A percentile compares a stretch with the other conserved stretches of the same genome.
Conservation (phyloP, 2,113 vertebrate species). For the Odocoileus hemionus region DNA sequence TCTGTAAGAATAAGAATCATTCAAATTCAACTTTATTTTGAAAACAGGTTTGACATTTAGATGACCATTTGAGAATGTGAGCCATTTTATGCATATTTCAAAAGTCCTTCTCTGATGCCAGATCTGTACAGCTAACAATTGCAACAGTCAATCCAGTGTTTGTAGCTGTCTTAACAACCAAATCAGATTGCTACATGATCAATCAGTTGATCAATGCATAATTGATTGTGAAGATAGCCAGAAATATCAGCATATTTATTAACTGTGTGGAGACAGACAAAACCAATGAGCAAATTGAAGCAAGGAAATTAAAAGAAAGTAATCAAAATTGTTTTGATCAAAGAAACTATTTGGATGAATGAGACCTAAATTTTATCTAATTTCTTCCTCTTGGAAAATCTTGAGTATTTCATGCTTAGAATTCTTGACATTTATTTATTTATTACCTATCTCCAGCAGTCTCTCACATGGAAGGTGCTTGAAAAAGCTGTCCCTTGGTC, state of each 20-base stretch:
- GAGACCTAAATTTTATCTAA: neutral
- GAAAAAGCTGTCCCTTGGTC: neutral
- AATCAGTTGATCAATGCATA: slow-evolving; percentile 50
- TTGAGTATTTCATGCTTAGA: neutral
- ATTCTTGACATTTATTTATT: slow-evolving; percentile 3
- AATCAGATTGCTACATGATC: slow-evolving; percentile 37
- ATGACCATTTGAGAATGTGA: neutral
- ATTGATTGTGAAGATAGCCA: slow-evolving; percentile 41
- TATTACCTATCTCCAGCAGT: neutral
- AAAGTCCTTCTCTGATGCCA: neutral
- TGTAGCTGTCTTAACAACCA: neutral
- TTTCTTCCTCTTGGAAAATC: neutral
- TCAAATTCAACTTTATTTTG: neutral
- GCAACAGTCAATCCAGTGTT: neutral
- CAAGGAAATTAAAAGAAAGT: slow-evolving; percentile 42
- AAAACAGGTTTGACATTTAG: neutral
- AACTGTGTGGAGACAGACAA: slow-evolving; percentile 4
- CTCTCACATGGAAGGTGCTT: neutral
- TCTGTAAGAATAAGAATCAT: neutral
- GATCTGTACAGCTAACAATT: neutral
- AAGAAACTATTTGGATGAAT: slow-evolving; percentile 11
- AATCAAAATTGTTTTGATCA: slow-evolving; percentile 27
- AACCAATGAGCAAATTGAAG: slow-evolving; percentile 19
- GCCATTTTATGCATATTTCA: neutral
- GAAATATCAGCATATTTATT: slow-evolving; percentile 62